Percentiles rank a stretch among this genome's conserved stretches.
Conservation (phyloP, 2,888 invertebrate genomes). For the Protula sp. region DNA sequence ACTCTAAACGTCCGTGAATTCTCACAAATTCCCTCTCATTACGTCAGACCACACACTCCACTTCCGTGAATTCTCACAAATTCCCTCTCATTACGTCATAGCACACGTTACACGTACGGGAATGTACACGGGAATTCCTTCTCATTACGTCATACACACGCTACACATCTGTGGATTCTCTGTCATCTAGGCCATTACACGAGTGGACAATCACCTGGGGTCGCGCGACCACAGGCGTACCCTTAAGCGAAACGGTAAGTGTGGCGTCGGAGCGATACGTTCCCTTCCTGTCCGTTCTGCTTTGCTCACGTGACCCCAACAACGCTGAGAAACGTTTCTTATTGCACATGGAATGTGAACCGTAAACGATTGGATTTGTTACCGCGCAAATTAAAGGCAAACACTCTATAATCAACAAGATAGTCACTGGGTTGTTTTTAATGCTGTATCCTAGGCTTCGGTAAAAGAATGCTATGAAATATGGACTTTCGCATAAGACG, state of each 20-base stretch:
- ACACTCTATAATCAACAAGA: background rate
- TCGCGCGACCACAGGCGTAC: background rate
- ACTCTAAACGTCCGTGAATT: too few species aligned
- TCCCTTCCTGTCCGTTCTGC: background rate
- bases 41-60: too few species aligned
- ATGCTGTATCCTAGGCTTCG: background rate
- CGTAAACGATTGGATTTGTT: background rate
- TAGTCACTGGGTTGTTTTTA: background rate
- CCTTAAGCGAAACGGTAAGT: background rate
- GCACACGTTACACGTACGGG: too few species aligned
- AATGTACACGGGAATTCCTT: too few species aligned
- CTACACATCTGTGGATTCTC: too few species aligned
- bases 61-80: too few species aligned
- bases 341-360: background rate
- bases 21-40: too few species aligned
- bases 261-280: background rate
- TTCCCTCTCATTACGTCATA: too few species aligned
- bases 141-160: too few species aligned
- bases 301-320: background rate
- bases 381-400: background rate
- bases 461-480: background rate
- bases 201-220: background rate
- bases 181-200: background rate
- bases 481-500: background rate
- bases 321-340: background rate